Evolutionary conservation across 2,888 invertebrate species (phyloP).

Genomic region (Rhamphomyia laevipes): DNA sequence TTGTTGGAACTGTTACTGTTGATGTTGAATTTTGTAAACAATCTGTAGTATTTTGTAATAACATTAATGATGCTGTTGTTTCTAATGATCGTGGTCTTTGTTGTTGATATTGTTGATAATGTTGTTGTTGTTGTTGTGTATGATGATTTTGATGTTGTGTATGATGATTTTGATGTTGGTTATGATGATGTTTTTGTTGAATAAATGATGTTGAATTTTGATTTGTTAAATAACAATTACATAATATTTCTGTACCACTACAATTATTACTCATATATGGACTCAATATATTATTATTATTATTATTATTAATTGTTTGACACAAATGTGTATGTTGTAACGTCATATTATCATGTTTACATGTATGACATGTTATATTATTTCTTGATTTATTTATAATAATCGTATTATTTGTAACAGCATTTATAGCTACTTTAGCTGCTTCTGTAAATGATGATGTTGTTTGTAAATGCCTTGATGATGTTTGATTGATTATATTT

Average conservation of each 20-base stretch:
- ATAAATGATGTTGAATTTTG: constrained; percentile 8
- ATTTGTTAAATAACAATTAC: constrained; percentile 10
- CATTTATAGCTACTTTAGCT: constrained; percentile 1
- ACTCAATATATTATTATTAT: constrained; percentile 21
- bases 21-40: background rate
- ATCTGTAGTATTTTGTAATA: background rate
- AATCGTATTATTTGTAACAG: constrained; percentile 6
- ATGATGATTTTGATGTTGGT: background rate
- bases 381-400: constrained; percentile 7
- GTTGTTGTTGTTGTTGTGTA: background rate
- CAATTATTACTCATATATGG: constrained; percentile 9
- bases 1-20: background rate
- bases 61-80: background rate
- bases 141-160: background rate
- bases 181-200: constrained; percentile 10
- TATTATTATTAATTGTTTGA: constrained; percentile 52
- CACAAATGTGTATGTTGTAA: constrained; percentile 59
- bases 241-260: no score
- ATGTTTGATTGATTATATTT: background rate
- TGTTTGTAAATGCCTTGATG: no score
- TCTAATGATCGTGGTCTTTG: background rate
- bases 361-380: constrained; percentile 47
- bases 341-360: constrained; percentile 48
- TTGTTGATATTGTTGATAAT: background rate
- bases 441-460: constrained; percentile 6